Percentiles rank a stretch among this genome's conserved stretches.
Conservation (phyloP, 2,113 vertebrate genomes). For the Coptodon rendalli region DNA sequence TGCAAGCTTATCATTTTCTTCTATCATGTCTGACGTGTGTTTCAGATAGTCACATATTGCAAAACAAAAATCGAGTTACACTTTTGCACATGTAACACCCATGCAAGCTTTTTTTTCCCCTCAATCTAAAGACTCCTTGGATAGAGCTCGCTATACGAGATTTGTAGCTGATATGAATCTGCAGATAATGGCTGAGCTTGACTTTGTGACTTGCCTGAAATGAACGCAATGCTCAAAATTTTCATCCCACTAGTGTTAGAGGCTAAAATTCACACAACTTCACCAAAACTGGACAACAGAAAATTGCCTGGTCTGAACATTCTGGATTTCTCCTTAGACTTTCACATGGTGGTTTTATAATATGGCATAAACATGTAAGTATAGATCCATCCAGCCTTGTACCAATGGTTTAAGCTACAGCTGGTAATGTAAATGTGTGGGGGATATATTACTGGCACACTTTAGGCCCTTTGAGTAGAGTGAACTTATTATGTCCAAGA, state of each 20-base stretch:
- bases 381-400: neutral
- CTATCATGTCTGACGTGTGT: neutral
- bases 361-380: neutral
- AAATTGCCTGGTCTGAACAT: neutral
- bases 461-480: neutral
- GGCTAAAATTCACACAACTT: neutral
- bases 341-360: neutral
- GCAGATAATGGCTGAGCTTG: neutral
- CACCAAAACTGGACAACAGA: neutral
- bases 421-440: neutral
- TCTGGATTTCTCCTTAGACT: neutral
- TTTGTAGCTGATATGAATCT: neutral
- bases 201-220: neutral
- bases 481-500: too few species aligned
- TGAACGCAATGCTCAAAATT: neutral
- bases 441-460: neutral
- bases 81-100: neutral
- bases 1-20: neutral
- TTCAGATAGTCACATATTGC: neutral
- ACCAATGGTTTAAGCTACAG: rapidly evolving
- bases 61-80: neutral
- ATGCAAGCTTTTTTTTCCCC: rapidly evolving
- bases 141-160: rapidly evolving
- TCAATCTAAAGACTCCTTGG: neutral
- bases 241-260: neutral